These are phyloP conservation scores for Apostichopus californicus DNA, from an alignment of 35 echinoderm and acorn worm species.

Conservation along the genomic window DNA sequence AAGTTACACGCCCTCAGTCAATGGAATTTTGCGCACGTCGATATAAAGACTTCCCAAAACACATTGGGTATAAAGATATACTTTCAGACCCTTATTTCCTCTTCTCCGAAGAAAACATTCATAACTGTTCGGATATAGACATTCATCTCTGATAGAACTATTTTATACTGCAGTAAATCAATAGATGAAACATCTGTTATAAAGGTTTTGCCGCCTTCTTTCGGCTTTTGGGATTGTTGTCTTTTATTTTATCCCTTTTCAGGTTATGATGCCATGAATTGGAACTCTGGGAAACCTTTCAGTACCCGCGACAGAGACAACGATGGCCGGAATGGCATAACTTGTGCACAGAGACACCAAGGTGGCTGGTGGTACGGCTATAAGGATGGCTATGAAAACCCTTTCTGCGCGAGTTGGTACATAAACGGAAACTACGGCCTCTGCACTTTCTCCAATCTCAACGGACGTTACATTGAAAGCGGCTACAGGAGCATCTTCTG, in stretches of 20 bases:
- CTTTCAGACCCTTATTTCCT: too few relatives aligned
- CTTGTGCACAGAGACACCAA: neutral
- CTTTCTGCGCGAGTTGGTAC: neutral
- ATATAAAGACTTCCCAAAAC: too few relatives aligned
- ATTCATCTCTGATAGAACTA: too few relatives aligned
- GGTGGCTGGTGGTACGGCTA: neutral
- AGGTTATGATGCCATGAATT: constrained; percentile 8
- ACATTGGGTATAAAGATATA: too few relatives aligned
- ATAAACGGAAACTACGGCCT: neutral
- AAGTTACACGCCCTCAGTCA: too few relatives aligned
- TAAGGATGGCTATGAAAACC: neutral
- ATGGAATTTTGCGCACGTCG: too few relatives aligned
- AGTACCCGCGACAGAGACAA: constrained; percentile 2
- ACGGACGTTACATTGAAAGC: neutral
- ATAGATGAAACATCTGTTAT: too few relatives aligned
- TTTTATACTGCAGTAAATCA: too few relatives aligned
- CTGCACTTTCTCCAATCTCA: neutral
- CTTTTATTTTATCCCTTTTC: neutral
- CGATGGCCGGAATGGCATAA: neutral
- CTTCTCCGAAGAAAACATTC: too few relatives aligned
- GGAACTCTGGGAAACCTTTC: neutral
- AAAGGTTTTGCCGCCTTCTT: too few relatives aligned
- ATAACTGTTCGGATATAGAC: too few relatives aligned
- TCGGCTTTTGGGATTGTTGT: too few relatives aligned
- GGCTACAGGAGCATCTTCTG: neutral